Evolutionary conservation across 2,113 vertebrate species (phyloP).

Genomic region (Xiphias gladius): DNA sequence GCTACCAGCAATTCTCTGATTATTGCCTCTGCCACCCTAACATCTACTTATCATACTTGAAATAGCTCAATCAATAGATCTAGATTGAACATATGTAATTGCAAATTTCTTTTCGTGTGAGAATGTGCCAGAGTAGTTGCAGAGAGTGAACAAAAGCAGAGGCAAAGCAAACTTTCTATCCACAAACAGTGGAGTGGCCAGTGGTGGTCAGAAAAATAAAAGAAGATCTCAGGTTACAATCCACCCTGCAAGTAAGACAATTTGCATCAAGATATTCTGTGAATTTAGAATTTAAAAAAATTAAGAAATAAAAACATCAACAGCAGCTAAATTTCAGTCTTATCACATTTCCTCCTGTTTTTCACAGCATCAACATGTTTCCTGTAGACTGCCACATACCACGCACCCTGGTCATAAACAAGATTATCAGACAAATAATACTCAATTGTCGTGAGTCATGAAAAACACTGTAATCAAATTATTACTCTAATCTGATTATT

Average conservation of each 20-base stretch:
- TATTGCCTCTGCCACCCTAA: background rate
- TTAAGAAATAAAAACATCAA: background rate
- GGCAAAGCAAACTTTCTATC: background rate
- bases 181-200: constrained; percentile 10
- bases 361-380: background rate
- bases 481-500: constrained; percentile 10
- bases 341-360: background rate
- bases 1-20: background rate
- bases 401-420: background rate
- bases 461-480: constrained; percentile 9
- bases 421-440: background rate
- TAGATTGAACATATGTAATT: background rate
- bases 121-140: too few relatives aligned
- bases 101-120: too few relatives aligned
- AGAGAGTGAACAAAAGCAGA: background rate
- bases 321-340: background rate
- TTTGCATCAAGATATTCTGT: background rate
- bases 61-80: background rate
- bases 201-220: background rate
- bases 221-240: constrained; percentile 25
- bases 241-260: background rate
- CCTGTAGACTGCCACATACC: background rate
- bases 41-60: background rate
- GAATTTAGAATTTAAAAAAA: background rate
- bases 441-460: constrained; percentile 7